Evolutionary conservation across 2,113 vertebrate genomes (phyloP), one percentile per base, ranked within the genome.

Genomic region (Sphaerodactylus townsendi): DNA sequence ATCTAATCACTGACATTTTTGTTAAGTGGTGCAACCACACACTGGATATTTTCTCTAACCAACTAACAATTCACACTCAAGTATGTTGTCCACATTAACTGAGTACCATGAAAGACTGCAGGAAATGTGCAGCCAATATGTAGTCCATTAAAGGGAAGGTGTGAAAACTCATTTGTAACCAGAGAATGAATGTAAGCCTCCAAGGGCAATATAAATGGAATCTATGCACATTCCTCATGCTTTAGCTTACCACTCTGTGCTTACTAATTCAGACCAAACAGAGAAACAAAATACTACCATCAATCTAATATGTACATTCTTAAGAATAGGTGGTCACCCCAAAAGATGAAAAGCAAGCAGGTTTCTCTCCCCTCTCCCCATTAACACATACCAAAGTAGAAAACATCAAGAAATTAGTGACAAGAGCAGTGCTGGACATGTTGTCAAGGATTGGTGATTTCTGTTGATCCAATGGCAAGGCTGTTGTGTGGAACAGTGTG

Each of bases 391-490:
- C 4, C 3, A 73, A 48, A 68, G 39, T 65, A 50, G 21, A 44
- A 3, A 41, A 44, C 25, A 65, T 86, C 71, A 69, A 65, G 85
- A 92, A 93, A 72, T 84, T 77, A 85, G 91, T 86, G 89, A 87
- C 82, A 87, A 87, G 90, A 89, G 82, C 59, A 62, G 39, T 88
- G 86, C 90, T 85, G 79, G 66, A 88, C n/a, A 48, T 62, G 87
- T 89, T 94, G 89, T 33, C 82, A 9, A 13, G 91, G 86, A 89
- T 6, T 72, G 87, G 81, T 68, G 59, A 88, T 92, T 85, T 86
- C 81, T 72, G 84, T 88, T n/a, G 90, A 92, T 76, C 80, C 86
- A 46, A 68, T 86, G 87, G 83, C 77, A 91, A 79, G 71, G 80
- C 89, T 86, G 90, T 15, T 0, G 1, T 70, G 75, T 84, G 11